phyloP scores from a whole-genome alignment of 2,888 invertebrate genomes.

The Vanessa cardui region DNA sequence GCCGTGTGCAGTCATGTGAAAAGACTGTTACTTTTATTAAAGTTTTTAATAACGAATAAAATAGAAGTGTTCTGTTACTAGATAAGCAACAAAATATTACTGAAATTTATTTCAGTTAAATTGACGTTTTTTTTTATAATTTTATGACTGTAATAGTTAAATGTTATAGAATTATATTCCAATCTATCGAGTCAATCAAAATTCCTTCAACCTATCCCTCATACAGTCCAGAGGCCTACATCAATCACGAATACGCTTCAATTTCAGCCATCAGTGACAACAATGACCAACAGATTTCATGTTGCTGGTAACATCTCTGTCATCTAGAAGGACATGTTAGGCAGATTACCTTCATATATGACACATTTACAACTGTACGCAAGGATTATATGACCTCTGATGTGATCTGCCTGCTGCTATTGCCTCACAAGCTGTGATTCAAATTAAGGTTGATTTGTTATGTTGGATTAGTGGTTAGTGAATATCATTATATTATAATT shows the following conservation, averaged over 20 bases:
- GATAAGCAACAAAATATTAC: too few species aligned
- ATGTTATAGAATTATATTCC: background rate
- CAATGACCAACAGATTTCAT: constrained; percentile 26
- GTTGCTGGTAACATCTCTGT: constrained; percentile 28
- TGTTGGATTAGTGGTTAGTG: too few species aligned
- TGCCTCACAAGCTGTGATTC: too few species aligned
- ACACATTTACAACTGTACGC: constrained; percentile 24
- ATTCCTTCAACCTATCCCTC: background rate
- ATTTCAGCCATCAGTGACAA: constrained; percentile 11
- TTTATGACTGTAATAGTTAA: too few species aligned
- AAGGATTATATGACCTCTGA: background rate
- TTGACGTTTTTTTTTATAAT: too few species aligned
- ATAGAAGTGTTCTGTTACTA: too few species aligned
- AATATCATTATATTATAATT: too few species aligned
- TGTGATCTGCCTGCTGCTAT: background rate
- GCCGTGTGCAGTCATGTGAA: too few species aligned
- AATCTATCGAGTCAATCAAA: background rate
- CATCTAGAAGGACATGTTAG: constrained; percentile 35
- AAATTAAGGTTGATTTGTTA: too few species aligned
- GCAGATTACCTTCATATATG: constrained; percentile 29
- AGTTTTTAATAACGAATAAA: too few species aligned
- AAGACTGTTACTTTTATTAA: too few species aligned
- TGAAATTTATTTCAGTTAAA: too few species aligned
- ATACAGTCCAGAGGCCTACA: background rate
- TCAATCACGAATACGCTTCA: constrained; percentile 1